Evolutionary conservation across 2,888 invertebrate species (phyloP).

Genomic region (Drosophila phalerata): DNA sequence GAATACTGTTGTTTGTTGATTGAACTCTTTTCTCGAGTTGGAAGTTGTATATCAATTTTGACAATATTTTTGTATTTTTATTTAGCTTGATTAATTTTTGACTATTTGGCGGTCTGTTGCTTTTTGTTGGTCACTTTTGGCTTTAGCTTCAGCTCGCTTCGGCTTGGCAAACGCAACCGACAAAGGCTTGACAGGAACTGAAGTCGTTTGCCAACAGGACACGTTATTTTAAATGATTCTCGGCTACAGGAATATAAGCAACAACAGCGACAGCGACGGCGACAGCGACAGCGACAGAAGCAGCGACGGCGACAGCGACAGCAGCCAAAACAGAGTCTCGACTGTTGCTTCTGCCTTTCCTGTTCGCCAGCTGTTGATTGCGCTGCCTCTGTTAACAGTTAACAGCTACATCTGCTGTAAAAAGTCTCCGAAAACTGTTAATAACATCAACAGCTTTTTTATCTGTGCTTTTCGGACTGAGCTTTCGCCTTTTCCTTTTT

Average conservation of each 20-base stretch:
- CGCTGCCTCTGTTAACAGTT: conserved; percentile 19
- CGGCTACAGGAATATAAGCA: conserved; percentile 42
- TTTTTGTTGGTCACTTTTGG: conserved; percentile 24
- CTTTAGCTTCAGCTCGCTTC: conserved; percentile 44
- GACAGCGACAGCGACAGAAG: background rate
- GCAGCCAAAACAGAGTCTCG: conserved; percentile 13
- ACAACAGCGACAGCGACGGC: background rate
- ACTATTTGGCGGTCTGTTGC: conserved; percentile 36
- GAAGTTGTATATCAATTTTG: background rate
- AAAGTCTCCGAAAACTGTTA: conserved; percentile 38
- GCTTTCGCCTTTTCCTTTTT: background rate
- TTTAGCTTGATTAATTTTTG: conserved; percentile 8
- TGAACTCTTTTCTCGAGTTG: background rate
- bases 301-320: conserved; percentile 6
- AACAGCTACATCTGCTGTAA: conserved; percentile 35
- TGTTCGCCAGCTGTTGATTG: conserved; percentile 38
- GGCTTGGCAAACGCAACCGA: conserved; percentile 67
- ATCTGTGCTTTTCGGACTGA: conserved; percentile 27
- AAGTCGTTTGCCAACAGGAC: conserved; percentile 58
- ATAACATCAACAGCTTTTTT: conserved; percentile 44
- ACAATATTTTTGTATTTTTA: background rate
- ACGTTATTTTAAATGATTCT: conserved; percentile 58
- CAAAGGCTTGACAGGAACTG: conserved; percentile 77
- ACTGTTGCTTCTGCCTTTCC: conserved; percentile 61
- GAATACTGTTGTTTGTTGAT: background rate